Evolutionary conservation across 2,113 vertebrate genomes (phyloP).

Genomic region (Cololabis saira): DNA sequence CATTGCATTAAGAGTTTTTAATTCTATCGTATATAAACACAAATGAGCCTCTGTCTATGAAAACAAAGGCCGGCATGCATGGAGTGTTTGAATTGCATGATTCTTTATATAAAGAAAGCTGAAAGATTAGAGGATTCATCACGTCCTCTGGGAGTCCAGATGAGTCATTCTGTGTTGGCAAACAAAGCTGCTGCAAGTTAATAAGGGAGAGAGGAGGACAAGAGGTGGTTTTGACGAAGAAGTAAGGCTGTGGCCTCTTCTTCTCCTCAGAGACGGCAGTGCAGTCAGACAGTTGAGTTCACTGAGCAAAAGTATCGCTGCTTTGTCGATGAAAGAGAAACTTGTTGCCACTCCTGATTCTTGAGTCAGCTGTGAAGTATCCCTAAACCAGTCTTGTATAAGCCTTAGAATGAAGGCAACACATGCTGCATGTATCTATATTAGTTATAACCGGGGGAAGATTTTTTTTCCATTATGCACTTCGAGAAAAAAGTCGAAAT

Average conservation of each 20-base stretch:
- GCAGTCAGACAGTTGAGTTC: not conserved
- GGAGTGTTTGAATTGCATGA: conserved; percentile 10
- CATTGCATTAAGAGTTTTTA: too few species aligned
- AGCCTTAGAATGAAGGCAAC: too few species aligned
- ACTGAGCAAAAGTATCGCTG: too few species aligned
- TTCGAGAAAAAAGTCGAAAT: too few species aligned
- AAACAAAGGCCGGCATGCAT: conserved; percentile 15
- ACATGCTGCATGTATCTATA: too few species aligned
- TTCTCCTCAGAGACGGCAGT: conserved; percentile 1
- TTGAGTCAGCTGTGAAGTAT: too few species aligned
- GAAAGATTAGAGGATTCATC: conserved; percentile 42
- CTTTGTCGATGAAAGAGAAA: too few species aligned
- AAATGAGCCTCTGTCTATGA: conserved; percentile 15
- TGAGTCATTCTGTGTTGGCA: conserved; percentile 24
- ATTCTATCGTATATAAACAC: too few species aligned
- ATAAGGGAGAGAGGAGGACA: conserved; percentile 16
- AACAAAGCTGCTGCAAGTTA: conserved; percentile 30
- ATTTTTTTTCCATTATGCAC: too few species aligned
- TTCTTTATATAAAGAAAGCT: conserved; percentile 5
- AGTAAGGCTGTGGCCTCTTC: not conserved
- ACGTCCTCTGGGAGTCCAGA: conserved; percentile 26
- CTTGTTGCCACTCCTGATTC: too few species aligned
- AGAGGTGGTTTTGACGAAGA: not conserved
- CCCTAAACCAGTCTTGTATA: too few species aligned
- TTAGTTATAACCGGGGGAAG: too few species aligned